Base-by-base conservation (phyloP, 2,113 vertebrate species). In the Triplophysa tibetana region DNA sequence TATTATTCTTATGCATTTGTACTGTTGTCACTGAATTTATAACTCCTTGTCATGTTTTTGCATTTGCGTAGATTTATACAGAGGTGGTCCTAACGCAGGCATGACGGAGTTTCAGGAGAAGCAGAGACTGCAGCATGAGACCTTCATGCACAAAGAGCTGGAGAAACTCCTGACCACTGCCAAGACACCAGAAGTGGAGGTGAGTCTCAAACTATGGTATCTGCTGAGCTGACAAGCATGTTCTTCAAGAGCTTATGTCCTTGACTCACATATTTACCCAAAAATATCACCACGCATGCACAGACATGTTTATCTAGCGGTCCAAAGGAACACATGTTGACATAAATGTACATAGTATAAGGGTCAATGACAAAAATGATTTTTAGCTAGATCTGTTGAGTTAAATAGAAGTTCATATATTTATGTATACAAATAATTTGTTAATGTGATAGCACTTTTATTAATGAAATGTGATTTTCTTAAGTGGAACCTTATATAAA, bases 31-130 rank as follows among this genome's bases (percentile, higher is more conserved):
- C 19, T 13, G 41, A 12, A 16, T 77, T 24, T 4, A 17, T 48
- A 19, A 45, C 43, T 2, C 14, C 0, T 17, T 73, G n/a, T 50
- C 11, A 43, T 29, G 24, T 63, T 4, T 63, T 3, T 77, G 19
- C 45, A 2, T 63, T 17, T 65, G 17, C 50, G 26, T 77, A 95
- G 94, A 94, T 89, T 90, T 95, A 85, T 93, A 91, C 84, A 90
- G 93, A 90, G 90, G 90, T 64, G 93, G 93, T 88, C 90, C 92
- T 85, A 93, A 92, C 58, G 91, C 92, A 80, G 94, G 90, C 2
- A 92, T 92, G 84, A 92, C 93, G n/a, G 93, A 94, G 88, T 96
- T 96, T 81, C 93, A 96, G 92, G 94, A 96, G 91, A 94, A 93
- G 82, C 94, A 94, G 89, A 90, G 93, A 50, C 90, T 94, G 86